Conservation (phyloP, 2,113 vertebrate genomes). For the Mus spicilegus region DNA sequence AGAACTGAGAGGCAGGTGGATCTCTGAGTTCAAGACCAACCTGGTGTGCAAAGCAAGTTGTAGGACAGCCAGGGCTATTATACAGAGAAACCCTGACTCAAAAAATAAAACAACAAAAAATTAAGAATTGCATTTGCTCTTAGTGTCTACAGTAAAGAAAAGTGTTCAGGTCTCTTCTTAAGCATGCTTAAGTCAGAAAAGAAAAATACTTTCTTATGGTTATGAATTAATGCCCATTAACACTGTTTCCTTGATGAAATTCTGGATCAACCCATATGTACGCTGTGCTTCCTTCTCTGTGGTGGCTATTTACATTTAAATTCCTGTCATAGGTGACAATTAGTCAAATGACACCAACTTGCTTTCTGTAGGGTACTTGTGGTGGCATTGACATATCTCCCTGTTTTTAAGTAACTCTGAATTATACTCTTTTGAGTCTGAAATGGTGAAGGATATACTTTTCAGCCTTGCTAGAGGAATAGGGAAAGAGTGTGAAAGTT, state of each 20-base stretch:
- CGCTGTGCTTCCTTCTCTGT: background rate
- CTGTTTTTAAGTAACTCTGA: background rate
- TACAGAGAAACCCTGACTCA: background rate
- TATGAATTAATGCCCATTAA: background rate
- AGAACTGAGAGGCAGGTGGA: background rate
- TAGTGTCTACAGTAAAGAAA: background rate
- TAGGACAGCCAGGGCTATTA: background rate
- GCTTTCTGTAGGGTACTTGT: background rate
- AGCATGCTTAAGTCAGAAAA: background rate
- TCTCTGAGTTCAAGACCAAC: background rate
- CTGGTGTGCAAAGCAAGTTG: background rate
- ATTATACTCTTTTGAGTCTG: background rate
- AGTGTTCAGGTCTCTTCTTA: background rate
- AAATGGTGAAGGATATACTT: background rate
- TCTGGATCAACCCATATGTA: background rate
- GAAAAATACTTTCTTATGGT: background rate
- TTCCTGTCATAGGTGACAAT: background rate
- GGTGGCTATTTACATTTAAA: background rate
- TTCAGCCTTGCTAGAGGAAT: background rate
- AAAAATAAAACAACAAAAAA: background rate
- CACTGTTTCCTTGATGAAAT: background rate
- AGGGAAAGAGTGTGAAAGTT: accelerated
- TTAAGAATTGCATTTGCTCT: background rate
- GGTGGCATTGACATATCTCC: background rate
- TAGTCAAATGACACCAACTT: background rate